phyloP scores from a whole-genome alignment of 2,113 vertebrate genomes.

The Leuciscus idus region DNA sequence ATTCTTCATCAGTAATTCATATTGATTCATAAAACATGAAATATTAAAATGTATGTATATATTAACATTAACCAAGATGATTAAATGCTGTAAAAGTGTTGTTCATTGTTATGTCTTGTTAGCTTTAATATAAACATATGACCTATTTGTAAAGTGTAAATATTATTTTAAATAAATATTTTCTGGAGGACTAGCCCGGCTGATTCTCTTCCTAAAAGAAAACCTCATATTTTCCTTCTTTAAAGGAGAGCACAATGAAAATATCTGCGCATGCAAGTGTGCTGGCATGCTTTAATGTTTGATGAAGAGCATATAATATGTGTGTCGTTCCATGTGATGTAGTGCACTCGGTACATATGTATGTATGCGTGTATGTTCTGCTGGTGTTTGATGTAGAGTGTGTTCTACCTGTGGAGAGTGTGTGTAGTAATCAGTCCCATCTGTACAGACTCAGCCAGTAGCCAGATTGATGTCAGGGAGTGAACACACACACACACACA shows the following conservation, averaged over 20 bases:
- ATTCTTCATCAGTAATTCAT: neutral
- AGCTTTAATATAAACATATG: neutral
- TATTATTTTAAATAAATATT: neutral
- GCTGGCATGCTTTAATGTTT: conserved; percentile 33
- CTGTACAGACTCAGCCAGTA: conserved; percentile 71
- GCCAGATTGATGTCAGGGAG: conserved; percentile 81
- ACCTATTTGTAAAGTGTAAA: neutral
- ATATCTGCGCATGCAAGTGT: neutral
- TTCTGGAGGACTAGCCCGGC: neutral
- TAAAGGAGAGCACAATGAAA: neutral
- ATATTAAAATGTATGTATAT: neutral
- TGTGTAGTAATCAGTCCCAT: conserved; percentile 83
- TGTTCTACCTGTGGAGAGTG: conserved; percentile 75
- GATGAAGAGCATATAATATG: conserved; percentile 37
- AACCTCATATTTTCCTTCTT: neutral
- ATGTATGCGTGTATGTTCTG: conserved; percentile 50
- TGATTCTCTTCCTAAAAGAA: neutral
- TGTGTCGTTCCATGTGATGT: conserved; percentile 28
- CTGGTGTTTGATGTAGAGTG: conserved; percentile 68
- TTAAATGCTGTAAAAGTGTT: neutral
- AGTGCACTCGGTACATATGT: conserved; percentile 10
- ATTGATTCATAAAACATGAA: neutral
- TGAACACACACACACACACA: conserved; percentile 35
- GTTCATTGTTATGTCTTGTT: neutral
- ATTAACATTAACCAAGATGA: neutral